Conservation (phyloP, 1,140 invertebrate genomes). For the Camponotus pennsylvanicus region DNA sequence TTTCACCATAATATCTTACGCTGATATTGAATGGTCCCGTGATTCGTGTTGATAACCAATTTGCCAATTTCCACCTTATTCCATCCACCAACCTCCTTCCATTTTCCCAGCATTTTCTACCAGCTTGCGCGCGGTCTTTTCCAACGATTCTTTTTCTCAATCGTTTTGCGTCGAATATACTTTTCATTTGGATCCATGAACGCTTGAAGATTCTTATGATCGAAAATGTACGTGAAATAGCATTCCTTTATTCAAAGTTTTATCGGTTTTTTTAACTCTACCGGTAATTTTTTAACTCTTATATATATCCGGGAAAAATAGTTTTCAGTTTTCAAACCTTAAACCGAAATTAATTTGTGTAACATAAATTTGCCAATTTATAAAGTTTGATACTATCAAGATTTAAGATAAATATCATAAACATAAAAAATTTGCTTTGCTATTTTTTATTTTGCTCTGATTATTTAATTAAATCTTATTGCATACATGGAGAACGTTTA, state of each 20-base stretch:
- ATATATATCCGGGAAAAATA: neutral
- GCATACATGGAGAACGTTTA: neutral
- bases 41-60: constrained; percentile 76
- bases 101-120: neutral
- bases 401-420: neutral
- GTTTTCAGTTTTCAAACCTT: neutral
- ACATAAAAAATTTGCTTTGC: neutral
- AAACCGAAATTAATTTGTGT: neutral
- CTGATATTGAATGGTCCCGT: constrained; percentile 71
- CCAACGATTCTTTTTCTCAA: constrained; percentile 32
- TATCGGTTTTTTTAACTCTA: too few relatives aligned
- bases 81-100: constrained; percentile 16
- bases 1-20: constrained; percentile 69
- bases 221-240: neutral
- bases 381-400: neutral
- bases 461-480: constrained; percentile 19
- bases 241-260: neutral
- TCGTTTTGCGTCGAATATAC: neutral
- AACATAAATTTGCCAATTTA: neutral
- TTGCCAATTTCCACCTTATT: constrained; percentile 72
- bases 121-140: constrained; percentile 38
- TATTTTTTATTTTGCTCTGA: constrained; percentile 1
- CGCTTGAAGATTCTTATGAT: neutral
- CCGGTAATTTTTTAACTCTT: neutral
- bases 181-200: constrained; percentile 28